Base-by-base conservation (phyloP, 1,140 invertebrate genomes). In the Zaprionus inermis region DNA sequence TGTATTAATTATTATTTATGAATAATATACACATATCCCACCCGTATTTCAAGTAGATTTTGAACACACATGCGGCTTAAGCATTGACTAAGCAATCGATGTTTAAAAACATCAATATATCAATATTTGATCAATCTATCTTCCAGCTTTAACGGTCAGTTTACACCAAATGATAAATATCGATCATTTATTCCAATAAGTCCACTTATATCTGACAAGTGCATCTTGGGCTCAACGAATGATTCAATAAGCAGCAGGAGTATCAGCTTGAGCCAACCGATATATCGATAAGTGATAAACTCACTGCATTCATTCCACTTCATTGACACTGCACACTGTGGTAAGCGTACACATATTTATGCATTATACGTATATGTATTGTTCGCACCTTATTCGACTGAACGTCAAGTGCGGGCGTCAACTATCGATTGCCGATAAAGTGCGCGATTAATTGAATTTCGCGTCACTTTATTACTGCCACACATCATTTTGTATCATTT, bases 401-500 rank as follows among this genome's bases (percentile, higher is more conserved):
- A 24, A 22, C 14, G 46, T 30, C 14, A 52, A 28, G 20, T 38
- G n/a, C 18, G 58, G 20, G 46, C 14, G 12, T 46, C 32, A 32
- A 52, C 34, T 59, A 68, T 59, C 46, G 44, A 57, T 59, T 34
- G 52, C 14, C 36, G 36, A 67, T 72, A 54, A 44, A 36, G 46
- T 16, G 44, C 7, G 49, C 49, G 30, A 67, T 67, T 67, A 72
- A 72, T 67, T 72, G 46, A 52, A 46, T 67, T 54, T 22, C 24
- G 44, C 30, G 22, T 36, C 70, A 59, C 51, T 72, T 67, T 72
- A 67, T 67, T 67, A 67, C 52, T 58, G 38, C 61, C 55, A 36
- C 41, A 44, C 32, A 63, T 64, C 58, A 74, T 51, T 41, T 32
- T 44, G 66, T 67, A 76, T 79, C 76, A 74, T 57, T 57, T 72